Evolutionary conservation across 2,797 vertebrate genomes (phyloP).

Genomic region (Etheostoma nigrum): DNA sequence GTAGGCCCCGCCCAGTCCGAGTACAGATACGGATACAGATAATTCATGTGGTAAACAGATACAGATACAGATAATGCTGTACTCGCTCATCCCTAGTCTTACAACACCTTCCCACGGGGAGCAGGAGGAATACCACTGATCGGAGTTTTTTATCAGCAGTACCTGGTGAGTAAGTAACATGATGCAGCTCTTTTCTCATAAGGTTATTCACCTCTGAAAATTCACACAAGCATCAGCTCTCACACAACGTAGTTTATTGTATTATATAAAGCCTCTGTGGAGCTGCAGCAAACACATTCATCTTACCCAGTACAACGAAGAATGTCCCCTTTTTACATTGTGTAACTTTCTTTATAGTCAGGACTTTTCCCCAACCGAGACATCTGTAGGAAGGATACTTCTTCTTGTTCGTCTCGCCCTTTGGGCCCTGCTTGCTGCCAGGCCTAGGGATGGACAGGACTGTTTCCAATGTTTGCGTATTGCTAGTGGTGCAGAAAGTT

Average conservation of each 20-base stretch:
- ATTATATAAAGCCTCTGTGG: conserved; percentile 27
- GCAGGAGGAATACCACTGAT: conserved; percentile 44
- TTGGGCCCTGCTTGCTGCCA: conserved; percentile 31
- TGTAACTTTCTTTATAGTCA: conserved; percentile 1
- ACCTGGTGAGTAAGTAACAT: conserved; percentile 28
- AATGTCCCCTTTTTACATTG: conserved; percentile 22
- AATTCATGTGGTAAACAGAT: no score
- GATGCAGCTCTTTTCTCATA: conserved; percentile 27
- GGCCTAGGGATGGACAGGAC: conserved; percentile 11
- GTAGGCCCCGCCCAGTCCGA: no score
- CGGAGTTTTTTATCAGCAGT: conserved; percentile 32
- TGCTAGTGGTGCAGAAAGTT: conserved; percentile 59
- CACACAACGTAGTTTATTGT: conserved; percentile 5
- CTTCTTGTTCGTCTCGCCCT: conserved; percentile 21
- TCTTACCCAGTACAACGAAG: conserved; percentile 28
- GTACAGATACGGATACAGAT: no score
- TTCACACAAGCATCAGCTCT: conserved; percentile 30
- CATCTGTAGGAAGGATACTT: conserved; percentile 54
- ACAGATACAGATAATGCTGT: no score
- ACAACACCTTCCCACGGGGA: conserved; percentile 37
- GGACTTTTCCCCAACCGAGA: conserved; percentile 12
- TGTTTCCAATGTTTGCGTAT: conserved; percentile 51
- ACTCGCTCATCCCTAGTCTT: no score
- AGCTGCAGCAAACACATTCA: conserved; percentile 26
- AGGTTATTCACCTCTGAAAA: conserved; percentile 37